These are phyloP conservation scores for Gambelia wislizenii DNA, from an alignment of 2,797 vertebrate species.

Conservation along the genomic window DNA sequence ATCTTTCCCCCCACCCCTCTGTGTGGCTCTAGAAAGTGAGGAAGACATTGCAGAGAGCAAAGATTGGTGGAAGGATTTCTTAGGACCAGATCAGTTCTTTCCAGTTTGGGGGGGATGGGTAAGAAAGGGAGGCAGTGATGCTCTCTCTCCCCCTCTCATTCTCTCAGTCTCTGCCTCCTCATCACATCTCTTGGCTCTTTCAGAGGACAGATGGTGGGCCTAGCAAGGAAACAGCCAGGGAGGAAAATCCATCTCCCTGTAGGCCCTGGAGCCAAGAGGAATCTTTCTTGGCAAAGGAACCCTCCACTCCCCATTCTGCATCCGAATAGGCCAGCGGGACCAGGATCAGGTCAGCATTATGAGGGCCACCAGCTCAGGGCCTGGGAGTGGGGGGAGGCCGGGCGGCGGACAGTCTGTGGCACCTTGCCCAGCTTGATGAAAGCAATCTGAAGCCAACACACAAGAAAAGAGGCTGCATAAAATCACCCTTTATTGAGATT, in stretches of 20 bases:
- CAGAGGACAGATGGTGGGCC: constrained; percentile 52
- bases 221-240: constrained; percentile 39
- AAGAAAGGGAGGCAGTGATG: constrained; percentile 70
- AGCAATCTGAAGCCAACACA: constrained; percentile 66
- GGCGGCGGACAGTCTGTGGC: constrained; percentile 49
- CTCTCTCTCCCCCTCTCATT: background rate
- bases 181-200: constrained; percentile 52
- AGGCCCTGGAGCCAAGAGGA: constrained; percentile 73
- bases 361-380: too few species aligned
- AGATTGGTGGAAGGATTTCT: constrained; percentile 42
- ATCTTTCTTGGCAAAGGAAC: constrained; percentile 67
- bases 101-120: constrained; percentile 51
- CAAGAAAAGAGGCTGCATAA: constrained; percentile 44
- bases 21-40: too few species aligned
- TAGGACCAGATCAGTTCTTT: constrained; percentile 57
- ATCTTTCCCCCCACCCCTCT: background rate
- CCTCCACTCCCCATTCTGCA: constrained; percentile 67
- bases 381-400: constrained; percentile 8
- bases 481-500: background rate
- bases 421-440: constrained; percentile 67
- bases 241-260: constrained; percentile 65
- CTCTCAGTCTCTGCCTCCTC: background rate
- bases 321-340: constrained; percentile 67
- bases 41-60: constrained; percentile 44
- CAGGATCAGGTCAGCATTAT: constrained; percentile 70